Evolutionary conservation across 1,140 invertebrate species (phyloP).

Genomic region (Nixonia krombeini): DNA sequence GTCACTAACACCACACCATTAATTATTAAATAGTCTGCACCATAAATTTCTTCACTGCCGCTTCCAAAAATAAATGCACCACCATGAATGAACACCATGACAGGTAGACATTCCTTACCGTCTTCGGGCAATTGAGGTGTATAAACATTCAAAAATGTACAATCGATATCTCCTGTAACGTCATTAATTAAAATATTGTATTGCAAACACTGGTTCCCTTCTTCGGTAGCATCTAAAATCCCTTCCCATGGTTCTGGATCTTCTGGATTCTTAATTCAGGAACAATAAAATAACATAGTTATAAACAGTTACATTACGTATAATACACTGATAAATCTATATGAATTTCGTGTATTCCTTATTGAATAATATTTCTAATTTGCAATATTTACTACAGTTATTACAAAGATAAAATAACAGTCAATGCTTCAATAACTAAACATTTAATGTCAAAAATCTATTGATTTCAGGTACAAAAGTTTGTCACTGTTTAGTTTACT

Average conservation of each 20-base stretch:
- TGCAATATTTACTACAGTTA: too few relatives aligned
- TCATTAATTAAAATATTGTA: slow-evolving; percentile 55
- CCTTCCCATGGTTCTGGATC: slow-evolving; percentile 75
- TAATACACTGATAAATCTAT: too few relatives aligned
- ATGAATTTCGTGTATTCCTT: too few relatives aligned
- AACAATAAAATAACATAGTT: slow-evolving; percentile 1
- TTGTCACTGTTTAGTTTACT: too few relatives aligned
- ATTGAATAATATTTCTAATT: too few relatives aligned
- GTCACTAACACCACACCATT: slow-evolving; percentile 79
- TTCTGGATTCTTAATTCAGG: slow-evolving; percentile 70
- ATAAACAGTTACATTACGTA: not conserved
- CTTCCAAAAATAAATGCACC: slow-evolving; percentile 75
- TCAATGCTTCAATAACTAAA: too few relatives aligned
- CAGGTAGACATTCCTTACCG: slow-evolving; percentile 58
- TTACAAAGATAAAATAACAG: too few relatives aligned
- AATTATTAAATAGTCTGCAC: slow-evolving; percentile 75
- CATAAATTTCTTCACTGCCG: slow-evolving; percentile 70
- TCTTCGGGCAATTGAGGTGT: slow-evolving; percentile 68
- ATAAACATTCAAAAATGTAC: slow-evolving; percentile 81
- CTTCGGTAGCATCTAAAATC: slow-evolving; percentile 75
- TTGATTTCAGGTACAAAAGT: too few relatives aligned
- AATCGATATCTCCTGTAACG: slow-evolving; percentile 76
- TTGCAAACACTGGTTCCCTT: slow-evolving; percentile 68
- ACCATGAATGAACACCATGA: slow-evolving; percentile 79
- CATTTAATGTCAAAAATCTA: too few relatives aligned